Base-by-base conservation (phyloP, 2,797 vertebrate genomes). In the Rhabdomys pumilio region DNA sequence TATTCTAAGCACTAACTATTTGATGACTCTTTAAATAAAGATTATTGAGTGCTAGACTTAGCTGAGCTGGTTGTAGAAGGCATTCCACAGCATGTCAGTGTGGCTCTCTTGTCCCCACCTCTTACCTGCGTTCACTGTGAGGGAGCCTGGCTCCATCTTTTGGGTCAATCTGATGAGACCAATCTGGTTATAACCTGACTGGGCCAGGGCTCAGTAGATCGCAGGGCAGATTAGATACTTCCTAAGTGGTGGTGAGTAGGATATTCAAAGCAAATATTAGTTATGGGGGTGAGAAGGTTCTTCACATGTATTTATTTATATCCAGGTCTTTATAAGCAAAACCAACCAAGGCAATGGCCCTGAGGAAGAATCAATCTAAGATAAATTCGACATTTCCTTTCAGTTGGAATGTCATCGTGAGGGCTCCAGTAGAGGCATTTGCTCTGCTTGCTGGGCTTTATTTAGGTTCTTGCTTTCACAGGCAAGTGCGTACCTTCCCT, bases 11-110 rank as follows among this genome's bases (percentile, higher is more conserved):
- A 38, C 38, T 38, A 38, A 38, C 63, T 95, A 29, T 84, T 47
- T 55, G 96, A 82, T 88, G 83, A 80, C n/a, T 92, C 59, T 90
- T 94, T 57, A 95, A 76, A 92, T 89, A 90, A 95, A 91, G 75
- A 57, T 10, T 3, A 55, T 7, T 83, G 79, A 50, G 1, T 8
- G 50, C 12, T 26, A 20, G 41, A 73, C 92, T 63, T 76, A 83
- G 88, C 59, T 67, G 69, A 76, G 31, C 81, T 24, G 26, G 13
- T 4, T 26, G 67, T n/a, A n/a, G 76, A 67, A 93, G 86, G 47
- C 53, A 57, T 72, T 61, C 24, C 57, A 83, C 55, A 88, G 75
- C 53, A 20, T 1, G 13, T 75, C 57, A 22, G 26, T 5, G 15
- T 41, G 26, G 4, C 38, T 72, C 22, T 73, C 17, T 67, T 11